These are phyloP conservation scores for Sinotaia quadrata DNA, from an alignment of 2,888 invertebrate species.

Conservation along the genomic window DNA sequence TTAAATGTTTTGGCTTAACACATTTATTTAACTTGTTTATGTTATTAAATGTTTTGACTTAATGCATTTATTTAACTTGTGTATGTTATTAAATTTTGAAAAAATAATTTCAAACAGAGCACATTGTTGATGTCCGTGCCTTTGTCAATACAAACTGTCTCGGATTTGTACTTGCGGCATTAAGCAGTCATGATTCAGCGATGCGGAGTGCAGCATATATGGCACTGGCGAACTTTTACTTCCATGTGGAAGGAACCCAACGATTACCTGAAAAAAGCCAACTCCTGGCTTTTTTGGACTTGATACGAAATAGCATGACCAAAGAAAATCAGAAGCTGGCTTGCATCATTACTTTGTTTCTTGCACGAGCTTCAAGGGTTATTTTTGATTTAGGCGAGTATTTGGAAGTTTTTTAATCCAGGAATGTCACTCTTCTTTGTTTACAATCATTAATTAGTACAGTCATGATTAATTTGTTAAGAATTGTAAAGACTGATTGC, in stretches of 20 bases:
- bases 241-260: constrained; percentile 79
- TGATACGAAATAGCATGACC: constrained; percentile 78
- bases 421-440: too few species aligned
- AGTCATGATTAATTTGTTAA: too few species aligned
- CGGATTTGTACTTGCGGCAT: constrained; percentile 80
- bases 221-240: constrained; percentile 82
- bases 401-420: too few species aligned
- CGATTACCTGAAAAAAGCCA: constrained; percentile 77
- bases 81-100: background rate
- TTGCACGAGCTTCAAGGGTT: constrained; percentile 81
- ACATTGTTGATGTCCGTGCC: constrained; percentile 81
- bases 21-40: too few species aligned
- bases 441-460: too few species aligned
- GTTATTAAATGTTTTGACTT: too few species aligned
- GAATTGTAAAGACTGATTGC: too few species aligned
- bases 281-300: constrained; percentile 80
- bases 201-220: constrained; percentile 83
- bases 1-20: too few species aligned
- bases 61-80: background rate
- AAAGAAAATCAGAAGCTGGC: constrained; percentile 75
- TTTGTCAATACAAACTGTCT: constrained; percentile 82
- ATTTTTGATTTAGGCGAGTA: constrained; percentile 79
- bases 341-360: constrained; percentile 79
- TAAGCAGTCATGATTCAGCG: constrained; percentile 80
- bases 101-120: constrained; percentile 73